Conservation (phyloP, 2,113 vertebrate species). For the Prionailurus viverrinus region DNA sequence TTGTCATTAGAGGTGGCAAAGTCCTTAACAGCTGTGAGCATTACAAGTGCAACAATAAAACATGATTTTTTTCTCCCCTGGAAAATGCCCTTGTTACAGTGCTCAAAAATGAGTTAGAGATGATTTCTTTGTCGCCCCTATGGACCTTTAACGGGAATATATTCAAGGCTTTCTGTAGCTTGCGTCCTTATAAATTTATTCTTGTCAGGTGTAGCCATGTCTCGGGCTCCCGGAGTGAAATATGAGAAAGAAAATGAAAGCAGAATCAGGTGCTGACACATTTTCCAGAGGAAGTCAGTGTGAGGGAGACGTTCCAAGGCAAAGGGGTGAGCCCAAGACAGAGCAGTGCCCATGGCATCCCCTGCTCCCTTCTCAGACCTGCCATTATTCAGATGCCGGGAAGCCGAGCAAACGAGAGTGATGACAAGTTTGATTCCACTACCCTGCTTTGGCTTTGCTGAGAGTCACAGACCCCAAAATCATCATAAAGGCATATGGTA, state of each 20-base stretch:
- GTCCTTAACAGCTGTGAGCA: constrained; percentile 67
- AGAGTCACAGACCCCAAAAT: neutral
- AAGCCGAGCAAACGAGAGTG: constrained; percentile 68
- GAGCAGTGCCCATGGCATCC: neutral
- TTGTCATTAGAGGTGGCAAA: constrained; percentile 65
- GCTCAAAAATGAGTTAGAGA: constrained; percentile 74
- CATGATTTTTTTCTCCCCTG: constrained; percentile 73
- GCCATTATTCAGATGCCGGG: neutral
- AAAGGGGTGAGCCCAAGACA: neutral
- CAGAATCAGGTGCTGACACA: constrained; percentile 60
- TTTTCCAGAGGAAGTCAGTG: constrained; percentile 75
- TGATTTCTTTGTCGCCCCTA: constrained; percentile 66
- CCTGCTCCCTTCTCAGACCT: neutral
- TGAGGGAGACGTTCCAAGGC: constrained; percentile 15
- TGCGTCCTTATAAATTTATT: constrained; percentile 78
- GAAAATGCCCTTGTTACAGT: constrained; percentile 72
- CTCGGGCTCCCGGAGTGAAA: constrained; percentile 76
- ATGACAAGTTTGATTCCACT: constrained; percentile 41
- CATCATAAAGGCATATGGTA: constrained; percentile 18
- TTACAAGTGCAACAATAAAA: constrained; percentile 60
- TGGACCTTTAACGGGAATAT: constrained; percentile 76
- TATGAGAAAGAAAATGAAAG: constrained; percentile 77
- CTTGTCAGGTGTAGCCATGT: constrained; percentile 68
- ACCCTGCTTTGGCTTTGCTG: constrained; percentile 20
- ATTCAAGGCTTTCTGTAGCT: constrained; percentile 73